Evolutionary conservation across 2,888 invertebrate genomes (phyloP), one percentile per base, ranked within the genome.

Genomic region (Watsonalla binaria): DNA sequence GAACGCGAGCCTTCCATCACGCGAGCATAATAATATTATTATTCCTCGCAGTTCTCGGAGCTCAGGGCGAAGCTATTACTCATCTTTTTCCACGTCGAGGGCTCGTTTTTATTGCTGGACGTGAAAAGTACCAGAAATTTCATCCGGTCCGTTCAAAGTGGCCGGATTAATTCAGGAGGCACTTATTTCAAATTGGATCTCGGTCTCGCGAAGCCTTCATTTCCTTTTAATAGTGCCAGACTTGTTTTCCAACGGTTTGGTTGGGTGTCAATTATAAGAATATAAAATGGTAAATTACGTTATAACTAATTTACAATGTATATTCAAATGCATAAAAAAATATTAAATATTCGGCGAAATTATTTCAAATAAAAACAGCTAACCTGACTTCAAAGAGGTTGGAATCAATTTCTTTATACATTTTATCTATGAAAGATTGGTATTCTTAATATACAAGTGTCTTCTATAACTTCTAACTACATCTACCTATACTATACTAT

Each of bases 101-200:
- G 83, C 82, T 80, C 84, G 81, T 87, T 90, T 90, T 90, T 90
- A 90, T 87, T 86, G 81, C 86, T 82, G 78, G 86, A 88, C 84
- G 88, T 90, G 90, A 88, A 90, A 90, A 90, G 89, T 90, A 86
- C 86, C 88, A 88, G 86, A 90, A 90, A 88, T 88, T 89, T 89
- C 86, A 86, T 82, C 84, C 86, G 80, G 83, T 82, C 80, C 82
- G 81, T 72, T 84, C 84, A 84, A 86, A 87, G 87, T 86, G 86
- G 83, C 82, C 70, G 88, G 89, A 90, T 90, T 90, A 90, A 90
- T 90, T 90, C 90, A 84, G 84, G 82, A 83, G 84, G 87, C 89
- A 90, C 90, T 90, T 90, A 90, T 89, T 88, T 87, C 87, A 86
- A 90, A 90, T 90, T 89, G 89, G 86, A 89, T 89, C 90, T 86